Conservation (phyloP, 1,140 invertebrate genomes). For the Agraylea sexmaculata region DNA sequence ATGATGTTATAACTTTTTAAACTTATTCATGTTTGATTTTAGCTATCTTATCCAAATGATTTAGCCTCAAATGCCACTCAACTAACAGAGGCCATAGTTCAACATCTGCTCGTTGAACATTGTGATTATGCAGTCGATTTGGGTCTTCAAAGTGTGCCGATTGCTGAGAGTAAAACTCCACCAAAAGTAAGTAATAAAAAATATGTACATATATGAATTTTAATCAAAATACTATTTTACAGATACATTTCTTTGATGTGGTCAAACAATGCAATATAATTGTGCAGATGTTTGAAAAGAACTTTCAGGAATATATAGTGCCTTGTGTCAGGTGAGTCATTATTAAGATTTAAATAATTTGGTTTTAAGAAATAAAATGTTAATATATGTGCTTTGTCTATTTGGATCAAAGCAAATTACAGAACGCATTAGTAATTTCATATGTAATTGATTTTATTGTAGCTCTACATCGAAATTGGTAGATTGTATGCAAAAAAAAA, state of each 20-base stretch:
- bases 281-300: slow-evolving; percentile 90
- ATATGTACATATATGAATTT: background rate
- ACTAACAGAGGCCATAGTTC: slow-evolving; percentile 78
- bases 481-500: slow-evolving; percentile 80
- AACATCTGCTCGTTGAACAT: slow-evolving; percentile 82
- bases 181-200: slow-evolving; percentile 37
- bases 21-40: slow-evolving; percentile 23
- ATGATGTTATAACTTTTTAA: slow-evolving; percentile 5
- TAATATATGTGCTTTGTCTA: too few species aligned
- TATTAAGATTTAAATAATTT: too few species aligned
- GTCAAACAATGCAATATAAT: slow-evolving; percentile 92
- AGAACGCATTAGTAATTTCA: background rate
- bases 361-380: background rate
- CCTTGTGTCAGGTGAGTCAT: slow-evolving; percentile 71
- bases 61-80: slow-evolving; percentile 67
- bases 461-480: slow-evolving; percentile 81
- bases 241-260: slow-evolving; percentile 91
- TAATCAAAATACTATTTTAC: slow-evolving; percentile 23
- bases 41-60: slow-evolving; percentile 74
- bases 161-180: slow-evolving; percentile 72
- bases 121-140: slow-evolving; percentile 94
- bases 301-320: slow-evolving; percentile 81
- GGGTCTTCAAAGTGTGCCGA: slow-evolving; percentile 81
- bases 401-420: background rate
- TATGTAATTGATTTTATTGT: slow-evolving; percentile 17